Conservation (phyloP, 2,797 vertebrate genomes). For the Momotus momota region DNA sequence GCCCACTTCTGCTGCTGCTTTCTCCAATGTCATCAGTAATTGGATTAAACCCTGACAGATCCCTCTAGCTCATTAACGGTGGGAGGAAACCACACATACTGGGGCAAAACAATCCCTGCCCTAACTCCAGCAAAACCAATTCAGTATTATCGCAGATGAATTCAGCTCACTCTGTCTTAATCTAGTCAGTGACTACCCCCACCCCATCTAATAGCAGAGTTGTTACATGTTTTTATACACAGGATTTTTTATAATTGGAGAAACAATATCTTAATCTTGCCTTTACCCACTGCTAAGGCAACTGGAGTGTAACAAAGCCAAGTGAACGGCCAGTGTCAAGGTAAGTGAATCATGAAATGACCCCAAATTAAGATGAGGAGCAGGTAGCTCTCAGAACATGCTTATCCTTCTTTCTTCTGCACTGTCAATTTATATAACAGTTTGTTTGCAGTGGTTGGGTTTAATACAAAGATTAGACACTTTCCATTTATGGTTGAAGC, state of each 20-base stretch:
- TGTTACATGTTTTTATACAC: not conserved
- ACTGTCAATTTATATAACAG: not conserved
- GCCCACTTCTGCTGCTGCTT: not conserved
- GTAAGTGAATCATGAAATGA: not conserved
- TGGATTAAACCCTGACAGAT: constrained; percentile 24
- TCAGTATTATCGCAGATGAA: not conserved
- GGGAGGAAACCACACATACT: not conserved
- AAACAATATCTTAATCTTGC: not conserved
- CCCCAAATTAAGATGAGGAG: not conserved
- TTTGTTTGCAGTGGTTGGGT: not conserved
- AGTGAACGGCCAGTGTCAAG: not conserved
- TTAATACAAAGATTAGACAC: not conserved
- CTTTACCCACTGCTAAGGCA: not conserved
- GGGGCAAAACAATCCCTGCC: not conserved
- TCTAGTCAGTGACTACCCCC: not conserved
- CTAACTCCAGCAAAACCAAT: not conserved
- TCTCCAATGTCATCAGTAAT: constrained; percentile 10
- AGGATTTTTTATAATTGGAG: not conserved
- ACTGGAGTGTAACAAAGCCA: not conserved
- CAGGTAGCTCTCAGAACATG: not conserved
- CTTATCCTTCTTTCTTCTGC: not conserved
- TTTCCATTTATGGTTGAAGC: not conserved
- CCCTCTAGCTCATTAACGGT: not conserved
- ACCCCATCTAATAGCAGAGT: not conserved
- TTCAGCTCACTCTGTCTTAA: not conserved